Evolutionary conservation across 1,140 invertebrate species (phyloP).

Genomic region (Drosophila lacertosa): DNA sequence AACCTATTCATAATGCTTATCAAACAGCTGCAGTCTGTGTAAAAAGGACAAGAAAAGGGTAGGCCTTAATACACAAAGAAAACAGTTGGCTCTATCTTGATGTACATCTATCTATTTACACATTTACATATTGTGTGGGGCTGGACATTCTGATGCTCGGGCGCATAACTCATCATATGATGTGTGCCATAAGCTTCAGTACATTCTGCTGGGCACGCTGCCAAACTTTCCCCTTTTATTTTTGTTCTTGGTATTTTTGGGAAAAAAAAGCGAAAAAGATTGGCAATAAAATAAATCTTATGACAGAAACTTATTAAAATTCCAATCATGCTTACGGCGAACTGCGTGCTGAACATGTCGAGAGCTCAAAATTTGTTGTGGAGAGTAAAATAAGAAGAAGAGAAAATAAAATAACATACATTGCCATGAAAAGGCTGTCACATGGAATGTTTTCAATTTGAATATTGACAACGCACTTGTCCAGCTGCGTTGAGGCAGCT

Average conservation of each 20-base stretch:
- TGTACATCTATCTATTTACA: neutral
- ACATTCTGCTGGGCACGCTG: constrained; percentile 39
- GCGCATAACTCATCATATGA: constrained; percentile 57
- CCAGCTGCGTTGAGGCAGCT: constrained; percentile 19
- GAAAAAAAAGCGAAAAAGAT: constrained; percentile 24
- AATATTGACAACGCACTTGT: constrained; percentile 54
- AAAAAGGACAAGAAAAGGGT: neutral
- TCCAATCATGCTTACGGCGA: constrained; percentile 59
- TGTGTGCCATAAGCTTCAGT: constrained; percentile 23
- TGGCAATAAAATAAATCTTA: constrained; percentile 53
- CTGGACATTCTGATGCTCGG: constrained; percentile 49
- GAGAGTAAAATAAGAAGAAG: no score
- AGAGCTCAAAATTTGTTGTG: constrained; percentile 10
- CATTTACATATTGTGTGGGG: constrained; percentile 38
- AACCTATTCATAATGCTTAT: constrained; percentile 6
- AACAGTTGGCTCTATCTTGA: constrained; percentile 2
- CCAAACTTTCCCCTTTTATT: constrained; percentile 17
- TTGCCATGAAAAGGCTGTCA: constrained; percentile 8
- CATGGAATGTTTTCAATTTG: constrained; percentile 72
- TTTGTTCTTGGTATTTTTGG: no score
- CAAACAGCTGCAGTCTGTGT: neutral
- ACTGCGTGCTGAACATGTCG: constrained; percentile 41
- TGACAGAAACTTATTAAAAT: constrained; percentile 68
- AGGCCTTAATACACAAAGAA: neutral
- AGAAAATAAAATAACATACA: constrained; percentile 11